Percentiles rank a stretch among this genome's conserved stretches.
phyloP scores from a whole-genome alignment of 2,888 invertebrate genomes.

The Cantharis nigra region DNA sequence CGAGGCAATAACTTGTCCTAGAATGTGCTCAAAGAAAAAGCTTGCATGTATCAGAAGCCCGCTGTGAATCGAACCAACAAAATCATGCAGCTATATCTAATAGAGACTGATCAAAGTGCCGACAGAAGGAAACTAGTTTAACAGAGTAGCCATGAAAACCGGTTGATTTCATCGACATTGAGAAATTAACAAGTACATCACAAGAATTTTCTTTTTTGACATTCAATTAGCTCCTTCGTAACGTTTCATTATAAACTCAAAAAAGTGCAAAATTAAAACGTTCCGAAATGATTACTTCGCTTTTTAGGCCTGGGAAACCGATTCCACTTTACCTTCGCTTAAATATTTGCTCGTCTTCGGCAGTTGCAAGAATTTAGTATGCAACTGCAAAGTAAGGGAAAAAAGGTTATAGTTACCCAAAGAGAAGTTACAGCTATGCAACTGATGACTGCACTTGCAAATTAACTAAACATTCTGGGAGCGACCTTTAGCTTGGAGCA shows the following conservation, averaged over 20 bases:
- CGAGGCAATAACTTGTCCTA: slow-evolving; percentile 39
- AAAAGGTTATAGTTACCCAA: no score
- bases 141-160: slow-evolving; percentile 27
- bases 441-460: no score
- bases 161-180: slow-evolving; percentile 19
- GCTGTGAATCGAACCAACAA: slow-evolving; percentile 49
- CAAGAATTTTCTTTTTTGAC: slow-evolving; percentile 9
- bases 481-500: no score
- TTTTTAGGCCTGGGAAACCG: not conserved
- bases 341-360: not conserved
- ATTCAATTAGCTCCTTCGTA: not conserved
- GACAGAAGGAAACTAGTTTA: slow-evolving; percentile 46
- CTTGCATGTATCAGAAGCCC: slow-evolving; percentile 40
- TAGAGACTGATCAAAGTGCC: slow-evolving; percentile 46
- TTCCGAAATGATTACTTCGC: not conserved
- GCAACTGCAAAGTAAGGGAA: no score
- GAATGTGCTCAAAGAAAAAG: slow-evolving; percentile 42
- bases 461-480: no score
- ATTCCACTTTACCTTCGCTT: not conserved
- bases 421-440: no score
- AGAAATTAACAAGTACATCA: slow-evolving; percentile 21
- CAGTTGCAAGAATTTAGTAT: not conserved
- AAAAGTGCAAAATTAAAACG: not conserved
- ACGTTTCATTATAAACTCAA: not conserved
- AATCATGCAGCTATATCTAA: slow-evolving; percentile 49